Percentiles rank a stretch among this genome's conserved stretches.
Conservation (phyloP, 2,888 invertebrate species). For the Pterobdella sp. region DNA sequence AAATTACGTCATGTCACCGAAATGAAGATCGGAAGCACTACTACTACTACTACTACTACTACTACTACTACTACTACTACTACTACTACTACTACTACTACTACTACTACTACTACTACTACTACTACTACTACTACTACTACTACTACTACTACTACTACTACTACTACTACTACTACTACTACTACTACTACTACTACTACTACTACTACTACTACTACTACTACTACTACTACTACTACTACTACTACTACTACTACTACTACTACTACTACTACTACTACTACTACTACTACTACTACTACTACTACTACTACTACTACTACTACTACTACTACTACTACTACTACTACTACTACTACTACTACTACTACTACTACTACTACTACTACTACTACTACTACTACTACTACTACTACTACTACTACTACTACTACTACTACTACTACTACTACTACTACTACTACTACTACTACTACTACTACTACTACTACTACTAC, state of each 20-base stretch:
- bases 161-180: conserved; percentile 22
- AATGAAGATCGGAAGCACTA: no score
- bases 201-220: conserved; percentile 22
- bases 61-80: conserved; percentile 24
- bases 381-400: conserved; percentile 16
- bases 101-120: conserved; percentile 24
- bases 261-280: conserved; percentile 20
- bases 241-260: conserved; percentile 19
- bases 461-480: conserved; percentile 22
- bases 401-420: conserved; percentile 19
- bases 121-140: conserved; percentile 15
- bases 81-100: conserved; percentile 26
- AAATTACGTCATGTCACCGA: no score
- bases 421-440: conserved; percentile 18
- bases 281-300: conserved; percentile 26
- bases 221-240: conserved; percentile 22
- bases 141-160: conserved; percentile 21
- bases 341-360: conserved; percentile 21
- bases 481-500: conserved; percentile 22
- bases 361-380: conserved; percentile 4
- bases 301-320: conserved; percentile 26
- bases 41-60: conserved; percentile 24
- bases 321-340: conserved; percentile 26
- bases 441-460: conserved; percentile 21
- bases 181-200: conserved; percentile 22